These are phyloP conservation scores for Orycteropus afer DNA, from an alignment of 2,113 vertebrate species.

Conservation along the genomic window DNA sequence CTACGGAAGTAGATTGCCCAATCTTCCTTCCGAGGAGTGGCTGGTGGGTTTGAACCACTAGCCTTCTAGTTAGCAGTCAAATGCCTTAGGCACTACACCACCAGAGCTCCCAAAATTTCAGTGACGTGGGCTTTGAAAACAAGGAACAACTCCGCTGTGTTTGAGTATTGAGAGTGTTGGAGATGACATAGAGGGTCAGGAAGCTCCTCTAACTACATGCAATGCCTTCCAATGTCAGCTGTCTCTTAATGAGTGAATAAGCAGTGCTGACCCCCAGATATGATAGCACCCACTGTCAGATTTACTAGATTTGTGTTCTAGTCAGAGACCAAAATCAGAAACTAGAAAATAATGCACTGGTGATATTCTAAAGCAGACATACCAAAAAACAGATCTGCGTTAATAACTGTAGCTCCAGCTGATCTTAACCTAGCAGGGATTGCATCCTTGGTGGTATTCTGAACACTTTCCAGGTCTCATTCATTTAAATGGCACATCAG, in stretches of 20 bases:
- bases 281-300: fast-evolving
- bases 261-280: neutral
- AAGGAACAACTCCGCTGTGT: neutral
- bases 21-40: too few relatives aligned
- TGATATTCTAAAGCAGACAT: neutral
- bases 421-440: neutral
- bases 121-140: neutral
- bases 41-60: too few relatives aligned
- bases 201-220: neutral
- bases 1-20: too few relatives aligned
- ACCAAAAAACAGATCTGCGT: neutral
- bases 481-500: neutral
- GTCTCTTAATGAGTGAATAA: neutral
- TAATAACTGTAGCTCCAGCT: neutral
- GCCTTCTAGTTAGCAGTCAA: too few relatives aligned
- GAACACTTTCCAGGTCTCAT: neutral
- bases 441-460: neutral
- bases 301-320: neutral
- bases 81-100: too few relatives aligned
- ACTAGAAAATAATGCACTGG: neutral
- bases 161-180: neutral
- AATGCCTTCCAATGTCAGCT: neutral
- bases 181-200: neutral
- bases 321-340: neutral
- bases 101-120: neutral